Evolutionary conservation across 2,888 invertebrate genomes (phyloP).

Genomic region (Leptopilina myrica): DNA sequence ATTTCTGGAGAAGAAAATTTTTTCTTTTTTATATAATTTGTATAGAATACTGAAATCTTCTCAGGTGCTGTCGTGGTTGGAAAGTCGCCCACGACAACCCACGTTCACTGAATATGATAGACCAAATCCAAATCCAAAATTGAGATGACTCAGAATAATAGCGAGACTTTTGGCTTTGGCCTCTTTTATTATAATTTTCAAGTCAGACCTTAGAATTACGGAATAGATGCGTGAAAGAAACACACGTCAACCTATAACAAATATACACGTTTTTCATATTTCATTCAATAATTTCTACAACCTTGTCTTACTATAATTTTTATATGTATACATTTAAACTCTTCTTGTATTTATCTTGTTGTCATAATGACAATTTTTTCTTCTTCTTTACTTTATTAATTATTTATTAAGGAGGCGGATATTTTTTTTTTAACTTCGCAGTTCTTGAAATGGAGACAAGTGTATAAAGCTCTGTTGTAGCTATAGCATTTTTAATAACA

Average conservation of each 20-base stretch:
- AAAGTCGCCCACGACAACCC: constrained; percentile 57
- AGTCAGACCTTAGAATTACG: constrained; percentile 34
- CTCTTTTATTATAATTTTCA: constrained; percentile 41
- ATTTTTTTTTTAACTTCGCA: neutral
- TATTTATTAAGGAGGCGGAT: constrained; percentile 26
- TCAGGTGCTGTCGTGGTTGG: constrained; percentile 45
- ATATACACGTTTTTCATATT: constrained; percentile 47
- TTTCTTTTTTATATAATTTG: constrained; percentile 2
- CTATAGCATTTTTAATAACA: too few species aligned
- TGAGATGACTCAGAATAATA: constrained; percentile 56
- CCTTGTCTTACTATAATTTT: constrained; percentile 14
- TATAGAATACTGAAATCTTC: constrained; percentile 42
- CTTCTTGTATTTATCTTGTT: neutral
- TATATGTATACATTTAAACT: constrained; percentile 5
- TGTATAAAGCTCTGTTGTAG: too few species aligned
- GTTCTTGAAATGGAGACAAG: neutral
- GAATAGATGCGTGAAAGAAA: constrained; percentile 10
- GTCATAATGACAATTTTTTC: constrained; percentile 24
- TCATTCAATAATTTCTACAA: constrained; percentile 36
- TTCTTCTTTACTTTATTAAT: constrained; percentile 21
- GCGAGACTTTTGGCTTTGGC: constrained; percentile 38
- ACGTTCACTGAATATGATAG: constrained; percentile 52
- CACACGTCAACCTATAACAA: constrained; percentile 42
- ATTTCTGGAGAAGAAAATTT: neutral
- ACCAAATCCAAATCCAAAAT: constrained; percentile 57